phyloP scores from a whole-genome alignment of 2,888 invertebrate species.

The Sycophila texana region DNA sequence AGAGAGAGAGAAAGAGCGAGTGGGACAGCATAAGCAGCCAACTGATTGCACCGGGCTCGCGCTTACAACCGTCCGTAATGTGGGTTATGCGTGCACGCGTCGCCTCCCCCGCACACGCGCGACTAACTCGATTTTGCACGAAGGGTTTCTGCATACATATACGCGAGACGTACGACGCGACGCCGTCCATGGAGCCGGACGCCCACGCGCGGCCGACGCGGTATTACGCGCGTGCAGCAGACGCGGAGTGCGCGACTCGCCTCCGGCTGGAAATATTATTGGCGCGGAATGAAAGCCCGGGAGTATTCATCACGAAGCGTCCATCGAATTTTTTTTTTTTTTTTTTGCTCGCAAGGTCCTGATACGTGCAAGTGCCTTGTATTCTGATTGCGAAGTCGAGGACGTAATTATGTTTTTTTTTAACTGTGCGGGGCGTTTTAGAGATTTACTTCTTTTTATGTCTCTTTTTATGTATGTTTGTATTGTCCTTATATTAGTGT shows the following conservation, averaged over 20 bases:
- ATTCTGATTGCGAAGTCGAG: no score
- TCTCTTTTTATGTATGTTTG: no score
- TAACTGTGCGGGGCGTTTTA: no score
- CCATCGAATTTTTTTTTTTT: no score
- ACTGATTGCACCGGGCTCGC: conserved; percentile 19
- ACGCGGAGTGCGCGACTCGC: not conserved
- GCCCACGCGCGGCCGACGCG: not conserved
- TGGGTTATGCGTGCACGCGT: conserved; percentile 31
- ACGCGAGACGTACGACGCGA: not conserved
- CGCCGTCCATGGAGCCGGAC: not conserved
- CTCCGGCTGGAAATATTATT: not conserved
- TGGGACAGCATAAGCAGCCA: not conserved
- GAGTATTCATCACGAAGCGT: no score
- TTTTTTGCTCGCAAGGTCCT: no score
- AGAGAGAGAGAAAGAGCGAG: not conserved
- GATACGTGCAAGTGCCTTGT: no score
- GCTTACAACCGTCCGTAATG: conserved; percentile 20
- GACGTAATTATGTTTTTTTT: no score
- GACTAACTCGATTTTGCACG: conserved; percentile 46
- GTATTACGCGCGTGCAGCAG: not conserved
- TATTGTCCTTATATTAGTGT: no score
- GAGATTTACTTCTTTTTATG: no score
- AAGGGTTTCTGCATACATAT: conserved; percentile 22
- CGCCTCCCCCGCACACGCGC: not conserved
- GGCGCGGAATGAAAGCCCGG: no score